Evolutionary conservation across 2,113 vertebrate species (phyloP), one percentile per base, ranked within the genome.

Genomic region (Clarias macrocephalus): DNA sequence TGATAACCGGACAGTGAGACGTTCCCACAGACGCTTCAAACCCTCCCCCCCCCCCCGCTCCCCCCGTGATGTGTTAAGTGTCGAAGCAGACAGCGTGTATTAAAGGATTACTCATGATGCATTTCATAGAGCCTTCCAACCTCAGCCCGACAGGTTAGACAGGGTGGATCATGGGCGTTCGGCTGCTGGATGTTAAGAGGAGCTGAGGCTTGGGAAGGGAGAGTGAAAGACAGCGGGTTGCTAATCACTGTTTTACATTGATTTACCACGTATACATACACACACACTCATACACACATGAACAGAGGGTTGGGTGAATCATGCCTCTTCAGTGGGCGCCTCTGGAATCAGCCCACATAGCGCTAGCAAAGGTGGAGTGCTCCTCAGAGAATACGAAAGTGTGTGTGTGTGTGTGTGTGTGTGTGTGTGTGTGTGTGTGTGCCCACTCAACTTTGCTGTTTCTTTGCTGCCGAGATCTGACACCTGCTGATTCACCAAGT

Each of bases 401-500:
- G 76, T 76, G 68, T 68, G 70, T 77, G 82, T 86, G 54, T 72
- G 85, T 66, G 66, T 86, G 76, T 87, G 77, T 66, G 82, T 72
- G 88, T 83, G 80, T 72, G 72, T 48, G 57, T 42, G 85, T 86
- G 76, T 70, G 85, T 85, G 83, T 85, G 63, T 59, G 84, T 84
- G 89, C 77, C 85, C 70, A 84, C 86, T 83, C 80, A 81, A 83
- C 80, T 82, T 76, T 59, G 33, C 82, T 52, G 66, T 83, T 72
- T 82, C 73, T 85, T 82, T 87, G 62, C 52, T 82, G 84, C 84
- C 23, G 75, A 86, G 81, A 85, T 82, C 57, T 89, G 90, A 88
- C 88, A 89, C 88, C 90, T 89, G 88, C 90, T 89, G 90, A 91
- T 85, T 91, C 90, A 89, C 86, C 88, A 82, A 84, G 66, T 83